Evolutionary conservation across 2,888 invertebrate species (phyloP), one percentile per base, ranked within the genome.

Genomic region (Norana najaformis): DNA sequence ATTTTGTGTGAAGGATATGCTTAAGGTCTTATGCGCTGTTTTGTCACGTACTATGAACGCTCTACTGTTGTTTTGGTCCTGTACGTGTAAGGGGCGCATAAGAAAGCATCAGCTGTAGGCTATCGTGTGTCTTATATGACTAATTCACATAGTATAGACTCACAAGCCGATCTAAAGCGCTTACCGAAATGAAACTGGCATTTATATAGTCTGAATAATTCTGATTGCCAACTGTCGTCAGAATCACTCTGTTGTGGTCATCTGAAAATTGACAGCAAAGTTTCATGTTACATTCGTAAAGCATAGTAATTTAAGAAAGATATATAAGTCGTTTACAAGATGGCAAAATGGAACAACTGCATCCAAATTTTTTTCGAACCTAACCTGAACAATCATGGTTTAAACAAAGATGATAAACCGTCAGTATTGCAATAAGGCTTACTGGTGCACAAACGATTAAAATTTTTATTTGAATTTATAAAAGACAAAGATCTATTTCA

Each of bases 171-270:
- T n/a, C 20, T 0, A 35, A 89, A 16, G 30, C 30, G 37, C 83
- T n/a, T 83, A 89, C 89, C 39, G 39, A 69, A 34, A 89, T 89
- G 39, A 38, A 89, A n/a, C 89, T 89, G 36, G 89, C 89, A 83
- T 89, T 89, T 35, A 89, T 89, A n/a, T 89, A 89, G 37, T 89
- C 83, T 38, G 83, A 89, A 89, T 53, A 23, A n/a, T 37, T 39
- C 83, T 89, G 39, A 5, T 37, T 37, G 16, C 69, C 83, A n/a
- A 34, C 37, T 35, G 36, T 37, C 34, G 37, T n/a, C 39, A 89
- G n/a, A 83, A 82, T 39, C 13, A 89, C 89, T 83, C 89, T 89
- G 89, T 89, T 89, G 69, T 89, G 39, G 41, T 89, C 83, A 38
- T 89, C 89, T 89, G 83, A n/a, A 47, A n/a, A 0, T 5, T n/a